Base-by-base conservation (phyloP, 2,797 vertebrate genomes). In the Ctenopoma kingsleyae region DNA sequence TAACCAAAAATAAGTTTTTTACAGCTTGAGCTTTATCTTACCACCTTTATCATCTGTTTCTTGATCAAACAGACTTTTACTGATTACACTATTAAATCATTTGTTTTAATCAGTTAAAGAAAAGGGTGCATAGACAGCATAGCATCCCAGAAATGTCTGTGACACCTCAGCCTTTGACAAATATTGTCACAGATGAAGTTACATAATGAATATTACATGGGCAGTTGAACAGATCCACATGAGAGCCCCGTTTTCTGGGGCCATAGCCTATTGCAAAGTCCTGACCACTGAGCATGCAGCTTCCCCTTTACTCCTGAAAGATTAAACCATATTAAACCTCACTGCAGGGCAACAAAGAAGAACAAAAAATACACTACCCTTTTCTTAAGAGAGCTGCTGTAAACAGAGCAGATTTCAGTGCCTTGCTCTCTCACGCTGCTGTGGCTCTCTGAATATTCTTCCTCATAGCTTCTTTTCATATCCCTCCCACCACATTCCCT, bases 161-260 rank as follows among this genome's bases (percentile, higher is more conserved):
- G 61, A 71, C 69, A 70, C 49, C 53, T 30, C 75, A 55, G 67
- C 67, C 69, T 75, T 84, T 51, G 76, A 87, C 71, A 69, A 75
- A 69, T 82, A 89, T 75, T 86, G 71, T 88, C 77, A 79, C 78
- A 86, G 87, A 91, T 91, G 76, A 89, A 84, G 90, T 94, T 94
- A 92, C 91, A 84, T 94, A 93, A 94, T 93, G 54, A 91, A 92
- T 93, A 86, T 92, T 93, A 92, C 84, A 92, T 78, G 87, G 84
- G 25, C 74, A 78, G 75, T 77, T 90, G 82, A 80, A 80, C 82
- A 83, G 62, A 76, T 76, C 88, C 85, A 87, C 62, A 81, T 86
- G 87, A 85, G 77, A 83, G 78, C 49, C 85, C 83, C 77, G 59
- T 71, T 78, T 77, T 85, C 78, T 48, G 47, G 63, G 77, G 74